Conservation (phyloP, 2,113 vertebrate genomes). For the Carassius auratus region DNA sequence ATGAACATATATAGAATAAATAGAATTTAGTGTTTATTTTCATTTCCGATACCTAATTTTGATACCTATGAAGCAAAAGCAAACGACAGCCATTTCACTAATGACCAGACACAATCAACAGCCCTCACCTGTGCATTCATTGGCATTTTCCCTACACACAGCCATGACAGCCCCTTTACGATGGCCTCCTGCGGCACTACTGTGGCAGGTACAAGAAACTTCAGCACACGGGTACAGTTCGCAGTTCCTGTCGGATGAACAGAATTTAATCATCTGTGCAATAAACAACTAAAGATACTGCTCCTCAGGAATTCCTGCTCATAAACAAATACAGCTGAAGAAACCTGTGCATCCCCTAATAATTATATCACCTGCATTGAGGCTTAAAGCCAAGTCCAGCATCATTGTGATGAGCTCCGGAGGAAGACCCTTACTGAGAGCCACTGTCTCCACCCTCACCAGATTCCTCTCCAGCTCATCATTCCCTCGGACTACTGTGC, state of each 20-base stretch:
- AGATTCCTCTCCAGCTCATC: conserved; percentile 77
- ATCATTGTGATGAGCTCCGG: conserved; percentile 81
- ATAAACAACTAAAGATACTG: neutral
- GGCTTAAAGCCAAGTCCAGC: conserved; percentile 84
- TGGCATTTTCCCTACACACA: conserved; percentile 82
- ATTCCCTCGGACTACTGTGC: conserved; percentile 69
- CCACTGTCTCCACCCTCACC: conserved; percentile 79
- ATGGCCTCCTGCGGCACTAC: conserved; percentile 81
- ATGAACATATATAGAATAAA: too few species aligned
- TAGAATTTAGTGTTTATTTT: neutral
- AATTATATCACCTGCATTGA: conserved; percentile 81
- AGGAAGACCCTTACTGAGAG: conserved; percentile 79
- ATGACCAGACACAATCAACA: neutral
- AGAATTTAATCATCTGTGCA: neutral
- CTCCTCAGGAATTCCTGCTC: neutral
- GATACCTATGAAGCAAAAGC: neutral
- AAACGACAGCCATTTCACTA: neutral
- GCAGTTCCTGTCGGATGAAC: conserved; percentile 68
- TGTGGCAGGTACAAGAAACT: conserved; percentile 85
- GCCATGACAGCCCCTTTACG: conserved; percentile 83
- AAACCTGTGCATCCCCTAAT: neutral
- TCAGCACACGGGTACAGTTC: conserved; percentile 80
- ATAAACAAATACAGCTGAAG: neutral
- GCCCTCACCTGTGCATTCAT: conserved; percentile 79
- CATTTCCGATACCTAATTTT: too few species aligned